Percentiles rank a stretch among this genome's conserved stretches.
phyloP scores from a whole-genome alignment of 2,888 invertebrate genomes.

The Caenorhabditis auriculariae region DNA sequence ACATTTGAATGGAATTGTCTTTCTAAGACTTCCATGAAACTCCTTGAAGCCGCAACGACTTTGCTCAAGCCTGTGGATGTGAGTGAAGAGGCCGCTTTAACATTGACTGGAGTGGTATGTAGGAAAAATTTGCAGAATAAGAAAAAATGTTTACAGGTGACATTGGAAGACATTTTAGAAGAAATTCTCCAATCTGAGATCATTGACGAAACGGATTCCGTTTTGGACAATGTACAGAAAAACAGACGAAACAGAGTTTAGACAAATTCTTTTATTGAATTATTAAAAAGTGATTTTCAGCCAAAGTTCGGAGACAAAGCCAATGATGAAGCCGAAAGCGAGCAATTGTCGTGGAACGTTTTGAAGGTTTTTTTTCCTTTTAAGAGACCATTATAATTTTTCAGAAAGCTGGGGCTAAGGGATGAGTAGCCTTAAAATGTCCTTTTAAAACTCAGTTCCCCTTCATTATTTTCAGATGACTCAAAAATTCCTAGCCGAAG shows the following conservation, averaged over 20 bases:
- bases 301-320: neutral
- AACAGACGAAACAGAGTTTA: slow-evolving; percentile 1
- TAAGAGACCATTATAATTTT: no score
- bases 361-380: neutral
- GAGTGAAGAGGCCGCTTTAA: neutral
- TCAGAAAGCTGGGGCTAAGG: no score
- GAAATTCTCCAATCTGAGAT: slow-evolving; percentile 31
- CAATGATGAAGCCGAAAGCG: neutral
- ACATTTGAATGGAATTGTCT: neutral
- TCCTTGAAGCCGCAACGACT: no score
- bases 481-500: neutral
- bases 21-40: neutral
- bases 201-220: slow-evolving; percentile 22
- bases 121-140: neutral
- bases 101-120: neutral
- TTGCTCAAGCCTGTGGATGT: neutral
- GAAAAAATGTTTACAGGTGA: slow-evolving; percentile 5
- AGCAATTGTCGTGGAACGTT: neutral
- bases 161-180: slow-evolving; percentile 26
- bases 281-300: neutral
- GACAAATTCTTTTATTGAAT: slow-evolving; percentile 1
- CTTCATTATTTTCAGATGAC: neutral
- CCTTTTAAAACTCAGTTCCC: neutral
- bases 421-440: no score
- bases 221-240: slow-evolving; percentile 16